These are phyloP conservation scores for Limnephilus auricula DNA, from an alignment of 2,888 invertebrate species.

Conservation along the genomic window DNA sequence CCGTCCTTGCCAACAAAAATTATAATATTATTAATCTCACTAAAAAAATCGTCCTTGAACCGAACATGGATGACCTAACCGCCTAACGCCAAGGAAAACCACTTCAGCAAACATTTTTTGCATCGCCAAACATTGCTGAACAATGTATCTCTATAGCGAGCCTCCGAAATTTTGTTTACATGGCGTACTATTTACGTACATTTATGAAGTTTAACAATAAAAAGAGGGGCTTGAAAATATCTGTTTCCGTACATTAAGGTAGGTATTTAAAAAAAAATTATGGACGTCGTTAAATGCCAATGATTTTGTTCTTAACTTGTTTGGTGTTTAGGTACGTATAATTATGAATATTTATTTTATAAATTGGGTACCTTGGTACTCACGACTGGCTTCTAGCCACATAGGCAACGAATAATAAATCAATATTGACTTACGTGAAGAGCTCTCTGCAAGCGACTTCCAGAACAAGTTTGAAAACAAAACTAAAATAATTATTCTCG, in stretches of 20 bases:
- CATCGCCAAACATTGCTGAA: background rate
- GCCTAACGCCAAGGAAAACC: background rate
- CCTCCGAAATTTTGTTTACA: background rate
- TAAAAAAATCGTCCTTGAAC: background rate
- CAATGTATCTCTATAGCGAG: too few species aligned
- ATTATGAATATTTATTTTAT: background rate
- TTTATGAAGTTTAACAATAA: background rate
- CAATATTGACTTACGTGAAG: background rate
- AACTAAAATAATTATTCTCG: constrained; percentile 19
- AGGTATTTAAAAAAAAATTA: background rate
- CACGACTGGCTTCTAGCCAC: background rate
- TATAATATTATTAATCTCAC: background rate
- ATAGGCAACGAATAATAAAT: background rate
- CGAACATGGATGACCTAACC: background rate
- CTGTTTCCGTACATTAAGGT: background rate
- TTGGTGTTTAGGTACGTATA: background rate
- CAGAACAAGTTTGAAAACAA: constrained; percentile 14
- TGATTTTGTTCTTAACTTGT: background rate
- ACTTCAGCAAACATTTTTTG: background rate
- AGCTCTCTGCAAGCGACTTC: constrained; percentile 3
- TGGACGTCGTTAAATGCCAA: too few species aligned
- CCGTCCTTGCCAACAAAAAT: too few species aligned
- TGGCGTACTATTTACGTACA: background rate
- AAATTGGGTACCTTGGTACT: background rate
- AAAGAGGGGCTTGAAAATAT: background rate